These are phyloP conservation scores for Oligia fasciuncula DNA, from an alignment of 2,888 invertebrate genomes.

Conservation along the genomic window DNA sequence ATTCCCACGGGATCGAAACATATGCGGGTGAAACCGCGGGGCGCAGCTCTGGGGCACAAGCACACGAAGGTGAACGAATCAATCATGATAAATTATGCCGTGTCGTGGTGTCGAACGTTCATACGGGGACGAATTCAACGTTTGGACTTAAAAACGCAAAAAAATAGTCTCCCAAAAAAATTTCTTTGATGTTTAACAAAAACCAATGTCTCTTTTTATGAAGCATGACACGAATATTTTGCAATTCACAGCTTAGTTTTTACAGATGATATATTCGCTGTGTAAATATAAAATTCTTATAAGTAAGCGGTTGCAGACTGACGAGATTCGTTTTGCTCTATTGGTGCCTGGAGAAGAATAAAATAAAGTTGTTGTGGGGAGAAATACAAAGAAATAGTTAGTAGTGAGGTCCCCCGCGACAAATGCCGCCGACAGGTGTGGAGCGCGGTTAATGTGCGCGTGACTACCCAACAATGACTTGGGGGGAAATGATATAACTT, in stretches of 20 bases:
- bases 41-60: constrained; percentile 54
- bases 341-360: constrained; percentile 75
- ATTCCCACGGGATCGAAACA: too few species aligned
- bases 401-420: constrained; percentile 77
- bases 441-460: constrained; percentile 76
- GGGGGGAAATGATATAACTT: constrained; percentile 75
- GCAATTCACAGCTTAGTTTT: constrained; percentile 28
- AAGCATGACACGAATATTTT: constrained; percentile 22
- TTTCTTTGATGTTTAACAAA: constrained; percentile 25
- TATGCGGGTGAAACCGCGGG: too few species aligned
- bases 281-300: constrained; percentile 31
- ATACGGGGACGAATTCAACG: constrained; percentile 54
- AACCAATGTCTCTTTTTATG: constrained; percentile 35
- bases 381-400: constrained; percentile 83
- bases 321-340: constrained; percentile 69
- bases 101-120: constrained; percentile 66
- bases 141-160: constrained; percentile 44
- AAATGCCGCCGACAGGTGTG: constrained; percentile 82
- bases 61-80: constrained; percentile 71
- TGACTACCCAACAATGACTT: constrained; percentile 82
- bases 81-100: constrained; percentile 74
- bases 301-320: constrained; percentile 39
- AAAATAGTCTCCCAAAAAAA: constrained; percentile 38
- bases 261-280: constrained; percentile 25
- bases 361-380: constrained; percentile 76